phyloP scores from a whole-genome alignment of 2,113 vertebrate species.

The Pardalotus punctatus region DNA sequence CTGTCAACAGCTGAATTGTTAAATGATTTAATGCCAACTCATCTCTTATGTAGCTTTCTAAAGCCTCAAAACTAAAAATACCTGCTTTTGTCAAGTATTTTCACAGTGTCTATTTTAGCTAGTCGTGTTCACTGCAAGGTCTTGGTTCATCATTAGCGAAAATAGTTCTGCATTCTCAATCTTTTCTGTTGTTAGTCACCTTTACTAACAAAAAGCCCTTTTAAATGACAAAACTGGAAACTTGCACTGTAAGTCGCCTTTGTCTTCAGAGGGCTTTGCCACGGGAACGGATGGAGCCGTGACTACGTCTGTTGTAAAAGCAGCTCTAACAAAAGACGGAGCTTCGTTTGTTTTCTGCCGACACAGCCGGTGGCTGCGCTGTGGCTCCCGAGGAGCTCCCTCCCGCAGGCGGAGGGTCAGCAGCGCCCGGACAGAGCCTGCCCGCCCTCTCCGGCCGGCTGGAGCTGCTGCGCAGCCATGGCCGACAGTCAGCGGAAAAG shows the following conservation, averaged over 20 bases:
- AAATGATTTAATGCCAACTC: not conserved
- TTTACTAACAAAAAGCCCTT: not conserved
- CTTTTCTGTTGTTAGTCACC: not conserved
- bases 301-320: not conserved
- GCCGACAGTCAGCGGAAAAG: not conserved
- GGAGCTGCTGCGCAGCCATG: not conserved
- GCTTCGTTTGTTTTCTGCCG: not conserved
- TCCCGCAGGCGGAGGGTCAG: not conserved
- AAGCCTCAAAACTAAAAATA: not conserved
- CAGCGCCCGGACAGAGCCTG: not conserved
- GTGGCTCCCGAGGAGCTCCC: not conserved
- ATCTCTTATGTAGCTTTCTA: not conserved
- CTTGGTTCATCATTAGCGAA: not conserved
- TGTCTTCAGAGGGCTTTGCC: not conserved
- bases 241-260: not conserved
- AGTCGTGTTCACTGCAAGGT: not conserved
- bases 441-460: not conserved
- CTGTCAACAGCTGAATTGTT: not conserved
- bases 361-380: not conserved
- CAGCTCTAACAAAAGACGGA: not conserved
- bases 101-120: not conserved
- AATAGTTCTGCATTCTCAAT: not conserved
- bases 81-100: not conserved
- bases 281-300: not conserved
- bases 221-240: not conserved